phyloP scores from a whole-genome alignment of 2,113 vertebrate species.

The Poeciliopsis occidentalis region DNA sequence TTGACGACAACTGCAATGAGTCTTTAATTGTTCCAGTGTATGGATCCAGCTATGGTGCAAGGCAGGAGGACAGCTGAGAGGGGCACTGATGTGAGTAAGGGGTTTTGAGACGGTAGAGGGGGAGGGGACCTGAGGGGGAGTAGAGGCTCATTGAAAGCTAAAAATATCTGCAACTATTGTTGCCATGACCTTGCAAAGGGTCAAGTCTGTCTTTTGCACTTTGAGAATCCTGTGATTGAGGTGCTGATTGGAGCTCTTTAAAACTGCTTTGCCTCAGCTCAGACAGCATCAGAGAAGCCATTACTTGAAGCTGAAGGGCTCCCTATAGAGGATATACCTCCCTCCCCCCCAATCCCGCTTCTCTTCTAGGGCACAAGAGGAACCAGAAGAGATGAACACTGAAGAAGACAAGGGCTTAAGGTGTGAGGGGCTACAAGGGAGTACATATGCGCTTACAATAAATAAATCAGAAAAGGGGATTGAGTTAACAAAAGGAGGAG shows the following conservation, averaged over 20 bases:
- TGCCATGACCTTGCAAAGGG: constrained; percentile 43
- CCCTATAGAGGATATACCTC: constrained; percentile 37
- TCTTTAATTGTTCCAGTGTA: constrained; percentile 56
- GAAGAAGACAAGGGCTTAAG: constrained; percentile 31
- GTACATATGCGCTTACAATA: constrained; percentile 42
- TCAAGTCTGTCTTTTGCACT: constrained; percentile 47
- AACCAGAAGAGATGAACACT: constrained; percentile 34
- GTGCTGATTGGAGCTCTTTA: constrained; percentile 68
- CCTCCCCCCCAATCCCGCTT: constrained; percentile 21
- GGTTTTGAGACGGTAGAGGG: constrained; percentile 47
- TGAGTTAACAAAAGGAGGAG: constrained; percentile 24
- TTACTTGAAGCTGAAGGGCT: constrained; percentile 50
- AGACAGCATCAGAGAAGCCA: constrained; percentile 54
- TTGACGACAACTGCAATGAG: constrained; percentile 48
- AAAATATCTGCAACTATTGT: constrained; percentile 44
- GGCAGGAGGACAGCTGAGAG: constrained; percentile 42
- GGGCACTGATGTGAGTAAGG: constrained; percentile 46
- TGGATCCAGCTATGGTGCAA: constrained; percentile 52
- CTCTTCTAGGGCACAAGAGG: constrained; percentile 41
- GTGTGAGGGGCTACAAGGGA: not conserved
- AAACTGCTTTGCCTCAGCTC: constrained; percentile 36
- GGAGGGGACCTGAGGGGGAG: constrained; percentile 36
- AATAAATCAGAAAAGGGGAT: constrained; percentile 48
- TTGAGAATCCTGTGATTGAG: constrained; percentile 66
- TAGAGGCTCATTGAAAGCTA: constrained; percentile 38